Evolutionary conservation across 2,113 vertebrate species (phyloP).

Genomic region (Lynx canadensis): DNA sequence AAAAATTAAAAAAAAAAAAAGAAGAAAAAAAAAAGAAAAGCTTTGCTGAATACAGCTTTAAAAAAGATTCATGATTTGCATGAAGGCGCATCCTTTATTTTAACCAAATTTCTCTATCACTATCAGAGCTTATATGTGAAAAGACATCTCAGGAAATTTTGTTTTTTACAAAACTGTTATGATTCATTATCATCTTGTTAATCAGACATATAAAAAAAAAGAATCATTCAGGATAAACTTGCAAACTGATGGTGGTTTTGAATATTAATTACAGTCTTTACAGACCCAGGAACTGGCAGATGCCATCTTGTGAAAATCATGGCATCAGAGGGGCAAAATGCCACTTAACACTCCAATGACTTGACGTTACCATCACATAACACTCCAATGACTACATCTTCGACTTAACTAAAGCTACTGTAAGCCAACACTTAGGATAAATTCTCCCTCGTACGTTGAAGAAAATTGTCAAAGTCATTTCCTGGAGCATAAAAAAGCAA

Average conservation of each 20-base stretch:
- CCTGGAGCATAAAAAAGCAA: background rate
- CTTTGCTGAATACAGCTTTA: background rate
- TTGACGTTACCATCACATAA: background rate
- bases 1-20: too few relatives aligned
- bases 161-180: background rate
- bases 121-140: background rate
- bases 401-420: background rate
- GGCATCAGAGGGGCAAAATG: background rate
- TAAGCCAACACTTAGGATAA: background rate
- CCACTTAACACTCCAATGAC: background rate
- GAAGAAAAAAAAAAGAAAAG: too few relatives aligned
- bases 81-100: background rate
- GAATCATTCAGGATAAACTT: background rate
- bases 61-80: background rate
- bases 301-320: background rate
- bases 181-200: background rate
- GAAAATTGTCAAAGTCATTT: background rate
- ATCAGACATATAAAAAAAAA: background rate
- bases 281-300: background rate
- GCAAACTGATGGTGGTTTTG: background rate
- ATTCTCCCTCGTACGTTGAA: background rate
- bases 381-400: background rate
- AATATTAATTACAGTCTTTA: background rate
- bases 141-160: background rate
- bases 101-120: background rate